Evolutionary conservation across 37 sponge, comb jelly and placozoan species (phyloP).

Genomic region (Haliclona indistincta): DNA sequence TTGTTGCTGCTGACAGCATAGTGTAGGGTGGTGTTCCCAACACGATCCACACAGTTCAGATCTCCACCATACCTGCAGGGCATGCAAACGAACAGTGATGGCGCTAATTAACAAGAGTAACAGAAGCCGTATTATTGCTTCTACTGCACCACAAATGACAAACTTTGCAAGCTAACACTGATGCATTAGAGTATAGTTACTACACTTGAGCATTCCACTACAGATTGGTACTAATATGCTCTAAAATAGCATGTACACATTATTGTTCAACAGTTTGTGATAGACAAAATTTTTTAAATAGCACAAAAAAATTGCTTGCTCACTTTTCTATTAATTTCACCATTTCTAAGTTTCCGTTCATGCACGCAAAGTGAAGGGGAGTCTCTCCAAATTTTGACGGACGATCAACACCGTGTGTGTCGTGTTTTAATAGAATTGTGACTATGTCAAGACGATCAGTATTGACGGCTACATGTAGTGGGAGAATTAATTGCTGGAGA

Average conservation of each 20-base stretch:
- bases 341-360: not conserved
- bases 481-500: too few species aligned
- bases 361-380: slow-evolving; percentile 3
- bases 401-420: not conserved
- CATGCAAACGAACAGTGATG: too few species aligned
- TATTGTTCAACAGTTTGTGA: too few species aligned
- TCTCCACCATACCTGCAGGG: slow-evolving; percentile 17
- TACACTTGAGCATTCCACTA: too few species aligned
- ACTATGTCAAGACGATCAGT: not conserved
- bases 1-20: slow-evolving; percentile 22
- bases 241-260: too few species aligned
- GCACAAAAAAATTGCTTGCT: not conserved
- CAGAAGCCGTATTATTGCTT: not conserved
- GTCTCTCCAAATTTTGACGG: slow-evolving; percentile 10
- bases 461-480: slow-evolving; percentile 1
- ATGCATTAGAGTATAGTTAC: too few species aligned
- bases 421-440: not conserved
- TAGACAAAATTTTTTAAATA: not conserved
- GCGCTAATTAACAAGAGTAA: not conserved
- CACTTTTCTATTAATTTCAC: not conserved
- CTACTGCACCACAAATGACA: not conserved
- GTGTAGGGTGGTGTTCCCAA: slow-evolving; percentile 27
- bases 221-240: too few species aligned
- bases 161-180: not conserved
- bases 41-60: not conserved